Base-by-base conservation (phyloP, 1,140 invertebrate species). In the Drosophila ogumai region DNA sequence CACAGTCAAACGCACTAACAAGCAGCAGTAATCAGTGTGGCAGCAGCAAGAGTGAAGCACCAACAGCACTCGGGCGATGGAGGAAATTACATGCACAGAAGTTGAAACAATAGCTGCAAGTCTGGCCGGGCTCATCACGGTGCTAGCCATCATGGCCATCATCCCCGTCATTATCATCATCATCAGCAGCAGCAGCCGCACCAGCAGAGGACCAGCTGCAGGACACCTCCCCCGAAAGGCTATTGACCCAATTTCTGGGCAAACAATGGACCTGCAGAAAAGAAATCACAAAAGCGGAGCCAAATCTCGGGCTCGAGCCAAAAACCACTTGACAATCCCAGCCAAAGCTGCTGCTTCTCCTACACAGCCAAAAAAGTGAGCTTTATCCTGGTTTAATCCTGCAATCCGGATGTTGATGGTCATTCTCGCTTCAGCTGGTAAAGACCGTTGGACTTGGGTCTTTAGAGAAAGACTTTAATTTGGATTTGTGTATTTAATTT, bases 1-100 rank as follows among this genome's bases (percentile, higher is more conserved):
- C 82, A 87, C 61, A 86, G 82, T 56, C 82, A 86, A 86, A 86
- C 82, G 82, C 82, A 87, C 82, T 86, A 86, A 86, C 82, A 86
- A 86, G 82, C 82, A 74, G 67, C 75, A 75, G 82, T 86, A 86
- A 86, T 86, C 82, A 86, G 82, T 79, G 82, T 60, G 68, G 64
- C 75, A 86, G 80, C 73, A 69, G 59, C 36, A 47, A 63, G 55
- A 73, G 56, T 61, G 47, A 58, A 61, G 32, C 58, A 47, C 59
- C 60, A 58, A 28, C 43, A 15, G 40, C 56, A 69, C 47, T 68
- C 55, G 22, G 55, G 34, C 13, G 46, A 49, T 44, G 50, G 50
- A 82, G 82, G 82, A 86, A 86, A 86, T 87, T 82, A 79, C 82
- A 86, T 79, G 82, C 82, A 79, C 60, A 82, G 79, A 76, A 87